Evolutionary conservation across 2,797 vertebrate species (phyloP), one percentile per base, ranked within the genome.

Genomic region (Pogoniulus pusillus): DNA sequence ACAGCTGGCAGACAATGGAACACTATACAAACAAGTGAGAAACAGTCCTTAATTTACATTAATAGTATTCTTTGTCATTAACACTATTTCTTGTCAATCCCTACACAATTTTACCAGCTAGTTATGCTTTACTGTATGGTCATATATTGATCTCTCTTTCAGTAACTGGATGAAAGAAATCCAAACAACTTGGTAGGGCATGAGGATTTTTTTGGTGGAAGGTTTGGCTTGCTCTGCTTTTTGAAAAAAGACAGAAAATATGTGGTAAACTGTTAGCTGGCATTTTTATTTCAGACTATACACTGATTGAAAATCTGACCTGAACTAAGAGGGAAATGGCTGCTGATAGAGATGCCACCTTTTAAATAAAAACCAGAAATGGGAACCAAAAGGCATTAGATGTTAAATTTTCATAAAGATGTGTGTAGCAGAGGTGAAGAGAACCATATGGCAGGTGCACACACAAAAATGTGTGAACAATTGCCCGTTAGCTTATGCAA

Each of bases 381-480:
- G 17, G 41, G 30, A 16, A 59, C 19, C 26, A 65, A 62, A 91
- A 24, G 10, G 58, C 23, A 90, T 43, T 34, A 77, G 39, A 57
- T 71, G 18, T 6, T 70, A 80, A 29, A 72, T 89, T 90, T 85
- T 69, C 66, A 63, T 64, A 84, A 86, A 65, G 90, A 17, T 53
- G 43, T n/a, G 35, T 65, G 32, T 60, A 87, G 11, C 26, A 90
- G 89, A 93, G 85, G 83, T 92, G 43, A 89, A 82, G 30, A 82
- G 43, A 88, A 69, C 47, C 57, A 30, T 70, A 89, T 91, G 37
- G 47, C 91, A 91, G 91, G 90, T 94, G 90, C 72, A 75, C 59
- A 27, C 47, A 80, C 72, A 94, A 87, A 95, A 92, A 45, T 45
- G 66, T 45, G 72, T 22, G 6, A 55, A 86, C 78, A 92, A 87